phyloP scores from a whole-genome alignment of 2,113 vertebrate species.

The Formicarius rufipectus region DNA sequence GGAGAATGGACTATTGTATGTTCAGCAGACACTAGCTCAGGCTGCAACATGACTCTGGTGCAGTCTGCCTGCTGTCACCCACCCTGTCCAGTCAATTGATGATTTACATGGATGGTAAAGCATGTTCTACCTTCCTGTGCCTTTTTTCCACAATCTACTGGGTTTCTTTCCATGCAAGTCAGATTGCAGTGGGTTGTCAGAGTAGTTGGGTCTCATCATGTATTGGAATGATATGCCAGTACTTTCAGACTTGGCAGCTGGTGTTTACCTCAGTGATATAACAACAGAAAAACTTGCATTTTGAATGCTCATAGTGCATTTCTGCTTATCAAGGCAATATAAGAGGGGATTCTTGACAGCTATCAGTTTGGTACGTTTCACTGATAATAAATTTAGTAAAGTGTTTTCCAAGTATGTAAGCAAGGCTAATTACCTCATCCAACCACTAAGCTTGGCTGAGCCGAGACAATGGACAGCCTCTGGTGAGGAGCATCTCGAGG shows the following conservation, averaged over 20 bases:
- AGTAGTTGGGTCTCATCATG: not conserved
- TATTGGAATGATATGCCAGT: not conserved
- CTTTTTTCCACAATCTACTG: not conserved
- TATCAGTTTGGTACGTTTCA: not conserved
- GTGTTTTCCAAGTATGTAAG: conserved; percentile 27
- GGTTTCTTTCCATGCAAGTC: not conserved
- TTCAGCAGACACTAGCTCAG: conserved; percentile 28
- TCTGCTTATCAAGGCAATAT: not conserved
- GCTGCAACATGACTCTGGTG: not conserved
- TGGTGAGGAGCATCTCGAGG: not conserved
- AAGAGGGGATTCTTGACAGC: not conserved
- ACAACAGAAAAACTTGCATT: not conserved
- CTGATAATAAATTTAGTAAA: conserved; percentile 23
- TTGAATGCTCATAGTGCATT: not conserved
- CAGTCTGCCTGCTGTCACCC: not conserved
- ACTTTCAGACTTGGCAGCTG: not conserved
- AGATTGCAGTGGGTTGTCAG: not conserved
- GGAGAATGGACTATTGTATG: conserved; percentile 13
- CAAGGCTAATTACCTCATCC: not conserved
- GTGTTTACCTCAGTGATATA: not conserved
- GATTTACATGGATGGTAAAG: not conserved
- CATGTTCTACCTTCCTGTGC: not conserved
- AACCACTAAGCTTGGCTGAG: not conserved
- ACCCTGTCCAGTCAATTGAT: not conserved
- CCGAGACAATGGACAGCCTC: not conserved